These are phyloP conservation scores for Ectropis crepuscularia DNA, from an alignment of 2,888 invertebrate genomes.

Conservation along the genomic window DNA sequence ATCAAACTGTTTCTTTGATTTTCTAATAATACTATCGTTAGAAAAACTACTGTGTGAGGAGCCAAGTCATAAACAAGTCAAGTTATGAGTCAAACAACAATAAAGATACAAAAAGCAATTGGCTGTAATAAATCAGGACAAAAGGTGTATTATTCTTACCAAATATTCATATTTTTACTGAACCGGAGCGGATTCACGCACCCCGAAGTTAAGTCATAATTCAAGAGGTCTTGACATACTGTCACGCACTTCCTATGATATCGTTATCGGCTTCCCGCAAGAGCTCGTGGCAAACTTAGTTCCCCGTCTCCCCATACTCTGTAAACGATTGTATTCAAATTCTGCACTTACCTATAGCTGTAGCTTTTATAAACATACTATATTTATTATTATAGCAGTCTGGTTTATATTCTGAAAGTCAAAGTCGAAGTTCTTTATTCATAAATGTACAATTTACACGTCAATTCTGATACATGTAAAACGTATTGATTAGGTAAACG, in stretches of 20 bases:
- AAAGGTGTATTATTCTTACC: slow-evolving; percentile 2
- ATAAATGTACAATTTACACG: too few species aligned
- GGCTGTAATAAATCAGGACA: slow-evolving; percentile 18
- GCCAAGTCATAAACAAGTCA: not conserved
- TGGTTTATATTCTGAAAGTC: too few species aligned
- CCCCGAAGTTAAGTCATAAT: slow-evolving; percentile 27
- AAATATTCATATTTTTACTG: slow-evolving; percentile 21
- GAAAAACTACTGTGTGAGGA: not conserved
- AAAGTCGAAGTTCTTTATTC: too few species aligned
- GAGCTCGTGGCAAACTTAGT: slow-evolving; percentile 24
- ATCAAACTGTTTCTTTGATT: too few species aligned
- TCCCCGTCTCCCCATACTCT: slow-evolving; percentile 3
- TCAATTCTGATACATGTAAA: too few species aligned
- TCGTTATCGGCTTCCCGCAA: slow-evolving; percentile 30
- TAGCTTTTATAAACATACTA: not conserved
- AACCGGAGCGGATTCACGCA: slow-evolving; percentile 22
- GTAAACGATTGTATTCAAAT: slow-evolving; percentile 18
- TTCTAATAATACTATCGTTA: not conserved
- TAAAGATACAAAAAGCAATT: slow-evolving; percentile 4
- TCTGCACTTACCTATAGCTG: not conserved
- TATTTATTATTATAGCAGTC: not conserved
- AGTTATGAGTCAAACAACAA: slow-evolving; percentile 5
- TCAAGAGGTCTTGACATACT: slow-evolving; percentile 31
- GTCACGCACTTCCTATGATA: slow-evolving; percentile 32
- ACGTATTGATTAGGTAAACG: too few species aligned